phyloP scores from a whole-genome alignment of 2,888 invertebrate genomes.

The Acronicta alni region DNA sequence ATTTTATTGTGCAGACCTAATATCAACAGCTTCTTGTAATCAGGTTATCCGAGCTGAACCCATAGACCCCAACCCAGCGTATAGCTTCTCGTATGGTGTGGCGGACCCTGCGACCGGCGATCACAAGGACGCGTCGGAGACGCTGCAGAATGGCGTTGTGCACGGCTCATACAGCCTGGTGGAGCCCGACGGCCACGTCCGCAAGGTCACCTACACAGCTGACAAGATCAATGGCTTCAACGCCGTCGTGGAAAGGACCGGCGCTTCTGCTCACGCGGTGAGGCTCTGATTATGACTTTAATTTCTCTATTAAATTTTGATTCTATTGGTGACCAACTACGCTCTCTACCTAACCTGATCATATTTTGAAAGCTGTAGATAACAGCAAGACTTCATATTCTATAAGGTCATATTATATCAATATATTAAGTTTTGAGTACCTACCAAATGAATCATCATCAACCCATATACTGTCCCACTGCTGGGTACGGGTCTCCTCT shows the following conservation, averaged over 20 bases:
- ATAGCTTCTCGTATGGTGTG: slow-evolving; percentile 87
- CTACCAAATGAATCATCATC: too few relatives aligned
- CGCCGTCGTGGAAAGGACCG: slow-evolving; percentile 86
- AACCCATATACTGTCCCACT: too few relatives aligned
- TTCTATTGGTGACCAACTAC: too few relatives aligned
- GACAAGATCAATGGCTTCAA: slow-evolving; percentile 87
- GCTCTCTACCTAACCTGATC: too few relatives aligned
- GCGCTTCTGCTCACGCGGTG: slow-evolving; percentile 79
- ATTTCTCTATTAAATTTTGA: not conserved
- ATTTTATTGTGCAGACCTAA: not conserved
- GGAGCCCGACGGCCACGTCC: slow-evolving; percentile 86
- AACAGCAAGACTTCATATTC: too few relatives aligned
- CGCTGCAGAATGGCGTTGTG: slow-evolving; percentile 86
- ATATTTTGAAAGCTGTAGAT: too few relatives aligned
- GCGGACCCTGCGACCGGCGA: slow-evolving; percentile 86
- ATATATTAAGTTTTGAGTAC: too few relatives aligned
- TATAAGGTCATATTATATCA: too few relatives aligned
- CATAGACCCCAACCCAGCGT: slow-evolving; percentile 86
- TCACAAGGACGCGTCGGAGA: slow-evolving; percentile 86
- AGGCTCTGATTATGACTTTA: slow-evolving; percentile 43
- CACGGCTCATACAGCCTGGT: slow-evolving; percentile 88
- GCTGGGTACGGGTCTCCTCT: too few relatives aligned
- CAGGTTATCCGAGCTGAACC: slow-evolving; percentile 82
- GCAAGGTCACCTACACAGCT: slow-evolving; percentile 87
- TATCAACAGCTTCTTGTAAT: not conserved